Evolutionary conservation across 2,888 invertebrate genomes (phyloP).

Genomic region (Drepana falcataria): DNA sequence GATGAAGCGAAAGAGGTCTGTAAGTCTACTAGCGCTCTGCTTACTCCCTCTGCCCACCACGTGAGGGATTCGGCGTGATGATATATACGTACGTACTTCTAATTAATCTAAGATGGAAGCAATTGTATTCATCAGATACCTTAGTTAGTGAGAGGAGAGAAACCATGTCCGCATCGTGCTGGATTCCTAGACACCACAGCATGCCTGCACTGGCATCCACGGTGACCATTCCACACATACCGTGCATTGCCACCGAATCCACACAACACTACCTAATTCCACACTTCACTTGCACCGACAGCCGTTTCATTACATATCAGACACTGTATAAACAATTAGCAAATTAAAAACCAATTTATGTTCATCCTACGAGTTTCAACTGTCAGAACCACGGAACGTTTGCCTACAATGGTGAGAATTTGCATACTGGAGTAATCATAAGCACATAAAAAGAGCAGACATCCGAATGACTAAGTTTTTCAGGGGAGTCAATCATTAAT

Average conservation of each 20-base stretch:
- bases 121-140: constrained; percentile 16
- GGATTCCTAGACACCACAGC: constrained; percentile 27
- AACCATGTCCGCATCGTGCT: constrained; percentile 17
- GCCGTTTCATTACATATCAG: constrained; percentile 9
- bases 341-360: neutral
- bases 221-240: constrained; percentile 54
- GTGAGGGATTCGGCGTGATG: too few species aligned
- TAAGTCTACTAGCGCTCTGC: too few species aligned
- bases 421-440: neutral
- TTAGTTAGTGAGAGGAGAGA: constrained; percentile 21
- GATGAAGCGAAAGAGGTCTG: too few species aligned
- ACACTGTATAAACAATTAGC: neutral
- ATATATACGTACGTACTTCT: too few species aligned
- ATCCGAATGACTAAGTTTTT: neutral
- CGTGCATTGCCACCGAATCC: constrained; percentile 55
- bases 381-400: neutral
- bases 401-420: neutral
- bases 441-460: neutral
- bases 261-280: constrained; percentile 32
- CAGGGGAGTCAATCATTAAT: neutral
- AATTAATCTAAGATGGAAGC: neutral
- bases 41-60: too few species aligned
- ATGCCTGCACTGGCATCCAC: constrained; percentile 39
- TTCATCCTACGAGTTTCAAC: neutral
- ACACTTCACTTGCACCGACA: constrained; percentile 31